Conservation (phyloP, 2,113 vertebrate species). For the Sturnus vulgaris region DNA sequence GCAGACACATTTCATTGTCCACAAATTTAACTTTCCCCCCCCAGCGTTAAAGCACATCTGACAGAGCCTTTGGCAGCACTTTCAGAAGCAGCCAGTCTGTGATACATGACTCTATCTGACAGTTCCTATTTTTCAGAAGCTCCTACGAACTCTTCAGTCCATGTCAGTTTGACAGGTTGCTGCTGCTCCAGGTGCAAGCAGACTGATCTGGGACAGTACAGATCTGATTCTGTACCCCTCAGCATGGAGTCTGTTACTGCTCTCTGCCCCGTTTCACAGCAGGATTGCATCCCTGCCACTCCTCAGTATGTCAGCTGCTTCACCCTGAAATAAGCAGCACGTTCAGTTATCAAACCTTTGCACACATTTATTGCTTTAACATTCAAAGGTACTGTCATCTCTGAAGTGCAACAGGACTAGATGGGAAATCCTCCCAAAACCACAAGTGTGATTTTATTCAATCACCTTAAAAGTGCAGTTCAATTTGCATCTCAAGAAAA, state of each 20-base stretch:
- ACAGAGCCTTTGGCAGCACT: background rate
- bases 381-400: background rate
- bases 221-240: background rate
- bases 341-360: background rate
- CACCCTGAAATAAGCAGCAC: background rate
- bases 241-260: background rate
- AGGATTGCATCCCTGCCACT: background rate
- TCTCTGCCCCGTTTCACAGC: background rate
- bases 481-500: background rate
- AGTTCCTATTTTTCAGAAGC: background rate
- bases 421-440: background rate
- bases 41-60: background rate
- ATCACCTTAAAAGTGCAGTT: background rate
- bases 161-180: background rate
- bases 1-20: background rate
- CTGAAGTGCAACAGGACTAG: background rate
- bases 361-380: background rate
- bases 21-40: background rate
- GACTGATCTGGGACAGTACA: background rate
- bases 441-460: background rate
- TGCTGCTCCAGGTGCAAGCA: background rate
- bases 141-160: background rate
- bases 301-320: background rate
- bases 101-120: background rate
- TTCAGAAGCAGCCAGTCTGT: background rate